Conservation (phyloP, 53 echinoderm and acorn worm species). For the Arbacia lixula region DNA sequence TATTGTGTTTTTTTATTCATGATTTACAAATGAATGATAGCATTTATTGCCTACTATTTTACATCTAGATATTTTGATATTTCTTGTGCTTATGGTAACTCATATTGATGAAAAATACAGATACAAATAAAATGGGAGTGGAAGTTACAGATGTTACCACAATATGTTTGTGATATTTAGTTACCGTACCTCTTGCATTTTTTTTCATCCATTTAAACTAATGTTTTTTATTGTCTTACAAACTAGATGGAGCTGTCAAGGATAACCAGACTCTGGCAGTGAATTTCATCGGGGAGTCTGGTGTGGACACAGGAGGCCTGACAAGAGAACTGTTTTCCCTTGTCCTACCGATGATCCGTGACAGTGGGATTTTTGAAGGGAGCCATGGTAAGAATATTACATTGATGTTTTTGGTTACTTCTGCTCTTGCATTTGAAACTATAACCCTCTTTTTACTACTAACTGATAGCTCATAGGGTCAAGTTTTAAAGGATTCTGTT, state of each 20-base stretch:
- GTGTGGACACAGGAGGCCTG: not conserved
- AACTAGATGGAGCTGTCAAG: not conserved
- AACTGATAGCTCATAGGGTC: too few species aligned
- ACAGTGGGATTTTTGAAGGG: not conserved
- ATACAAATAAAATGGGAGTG: too few species aligned
- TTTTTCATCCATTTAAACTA: not conserved
- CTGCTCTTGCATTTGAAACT: not conserved
- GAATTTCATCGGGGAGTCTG: not conserved
- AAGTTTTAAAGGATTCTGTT: too few species aligned
- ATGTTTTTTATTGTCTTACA: not conserved
- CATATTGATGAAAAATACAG: too few species aligned
- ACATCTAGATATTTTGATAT: too few species aligned
- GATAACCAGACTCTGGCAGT: not conserved
- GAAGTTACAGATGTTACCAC: not conserved
- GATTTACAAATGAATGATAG: too few species aligned
- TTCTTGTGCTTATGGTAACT: too few species aligned
- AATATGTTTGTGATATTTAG: not conserved
- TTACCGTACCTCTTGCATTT: not conserved
- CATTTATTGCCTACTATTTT: too few species aligned
- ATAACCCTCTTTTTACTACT: not conserved
- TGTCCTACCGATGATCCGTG: not conserved
- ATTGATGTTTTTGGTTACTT: not conserved
- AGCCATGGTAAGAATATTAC: not conserved
- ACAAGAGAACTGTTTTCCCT: not conserved
- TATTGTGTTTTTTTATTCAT: too few species aligned